These are phyloP conservation scores for Furnarius figulus DNA, from an alignment of 2,113 vertebrate genomes.

Conservation along the genomic window DNA sequence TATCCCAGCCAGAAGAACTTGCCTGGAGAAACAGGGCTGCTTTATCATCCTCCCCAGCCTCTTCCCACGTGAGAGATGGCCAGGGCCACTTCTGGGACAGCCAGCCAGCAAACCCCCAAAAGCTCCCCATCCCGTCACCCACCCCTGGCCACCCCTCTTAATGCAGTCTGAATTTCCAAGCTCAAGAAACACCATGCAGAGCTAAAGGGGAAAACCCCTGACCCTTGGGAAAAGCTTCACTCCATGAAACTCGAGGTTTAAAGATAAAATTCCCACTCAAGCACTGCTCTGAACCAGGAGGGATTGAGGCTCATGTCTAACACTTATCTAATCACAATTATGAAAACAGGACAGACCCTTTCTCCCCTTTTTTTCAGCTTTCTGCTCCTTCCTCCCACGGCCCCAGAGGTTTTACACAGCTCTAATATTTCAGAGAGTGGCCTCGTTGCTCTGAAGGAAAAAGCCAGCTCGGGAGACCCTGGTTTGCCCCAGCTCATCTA, in stretches of 20 bases:
- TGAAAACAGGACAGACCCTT: background rate
- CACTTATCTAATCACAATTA: background rate
- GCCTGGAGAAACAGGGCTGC: background rate
- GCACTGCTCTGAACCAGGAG: background rate
- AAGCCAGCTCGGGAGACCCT: background rate
- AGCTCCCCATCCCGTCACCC: background rate
- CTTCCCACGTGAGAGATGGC: fast-evolving
- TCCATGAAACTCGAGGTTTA: background rate
- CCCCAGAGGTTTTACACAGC: background rate
- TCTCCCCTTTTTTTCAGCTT: background rate
- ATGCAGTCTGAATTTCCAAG: fast-evolving
- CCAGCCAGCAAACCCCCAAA: background rate
- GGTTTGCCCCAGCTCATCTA: background rate
- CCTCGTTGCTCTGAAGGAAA: background rate
- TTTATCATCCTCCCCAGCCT: background rate
- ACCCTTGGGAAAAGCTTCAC: background rate
- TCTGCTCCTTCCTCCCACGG: background rate
- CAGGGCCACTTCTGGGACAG: background rate
- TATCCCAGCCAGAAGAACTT: constrained; percentile 4
- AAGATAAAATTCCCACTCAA: background rate
- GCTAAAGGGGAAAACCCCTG: background rate
- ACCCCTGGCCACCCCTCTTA: background rate
- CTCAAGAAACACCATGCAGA: fast-evolving
- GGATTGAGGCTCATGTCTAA: background rate
- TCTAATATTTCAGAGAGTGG: background rate